phyloP scores from a whole-genome alignment of 2,888 invertebrate genomes.

The Myathropa florea region DNA sequence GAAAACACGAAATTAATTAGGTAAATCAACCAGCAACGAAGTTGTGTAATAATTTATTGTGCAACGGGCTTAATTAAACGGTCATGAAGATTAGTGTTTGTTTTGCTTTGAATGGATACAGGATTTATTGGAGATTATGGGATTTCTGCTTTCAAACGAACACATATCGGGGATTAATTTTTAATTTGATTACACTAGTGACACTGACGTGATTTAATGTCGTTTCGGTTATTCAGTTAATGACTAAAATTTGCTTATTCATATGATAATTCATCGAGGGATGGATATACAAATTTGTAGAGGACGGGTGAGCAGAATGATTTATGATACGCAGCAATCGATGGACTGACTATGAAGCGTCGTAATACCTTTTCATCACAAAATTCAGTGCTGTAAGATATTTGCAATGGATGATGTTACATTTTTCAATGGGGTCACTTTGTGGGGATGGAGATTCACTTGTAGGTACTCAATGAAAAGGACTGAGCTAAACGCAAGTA shows the following conservation, averaged over 20 bases:
- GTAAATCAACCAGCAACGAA: slow-evolving; percentile 23
- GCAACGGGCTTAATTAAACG: slow-evolving; percentile 51
- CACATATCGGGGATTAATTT: slow-evolving; percentile 17
- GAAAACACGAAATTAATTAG: slow-evolving; percentile 46
- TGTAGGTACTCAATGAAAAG: no score
- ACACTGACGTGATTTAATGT: background rate
- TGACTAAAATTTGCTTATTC: slow-evolving; percentile 1
- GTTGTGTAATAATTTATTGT: slow-evolving; percentile 38
- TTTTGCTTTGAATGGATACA: slow-evolving; percentile 3
- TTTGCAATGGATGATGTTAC: no score
- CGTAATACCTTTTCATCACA: no score
- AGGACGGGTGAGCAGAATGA: background rate
- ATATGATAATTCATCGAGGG: background rate
- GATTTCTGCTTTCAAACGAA: slow-evolving; percentile 8
- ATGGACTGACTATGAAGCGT: no score
- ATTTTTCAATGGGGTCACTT: no score
- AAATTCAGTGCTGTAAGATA: no score
- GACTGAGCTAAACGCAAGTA: no score
- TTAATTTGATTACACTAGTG: slow-evolving; percentile 19
- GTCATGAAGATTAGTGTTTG: slow-evolving; percentile 23
- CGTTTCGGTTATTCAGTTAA: background rate
- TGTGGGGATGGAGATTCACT: no score
- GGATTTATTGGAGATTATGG: slow-evolving; percentile 26
- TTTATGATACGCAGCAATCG: background rate
- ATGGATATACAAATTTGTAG: background rate